A percentile compares a stretch with the other conserved stretches of the same genome.
Conservation (phyloP, 2,113 vertebrate genomes). For the Phyllostomus discolor region DNA sequence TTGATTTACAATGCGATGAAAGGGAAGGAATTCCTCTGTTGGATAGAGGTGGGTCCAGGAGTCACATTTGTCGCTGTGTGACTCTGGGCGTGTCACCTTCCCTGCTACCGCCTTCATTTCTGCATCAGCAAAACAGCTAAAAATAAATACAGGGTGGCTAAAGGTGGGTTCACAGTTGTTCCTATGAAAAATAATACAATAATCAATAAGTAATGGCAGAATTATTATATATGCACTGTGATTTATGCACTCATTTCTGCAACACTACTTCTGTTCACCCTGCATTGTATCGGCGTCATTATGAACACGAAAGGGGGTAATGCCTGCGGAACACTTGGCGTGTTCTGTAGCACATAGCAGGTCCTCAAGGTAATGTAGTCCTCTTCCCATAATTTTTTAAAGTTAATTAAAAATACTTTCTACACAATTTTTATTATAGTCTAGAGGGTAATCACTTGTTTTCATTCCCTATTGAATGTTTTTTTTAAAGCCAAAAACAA, state of each 20-base stretch:
- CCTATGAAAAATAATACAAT: neutral
- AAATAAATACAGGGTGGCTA: neutral
- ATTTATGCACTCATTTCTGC: neutral
- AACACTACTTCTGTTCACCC: neutral
- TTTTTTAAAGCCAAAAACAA: conserved; percentile 32
- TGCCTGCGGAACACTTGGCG: neutral
- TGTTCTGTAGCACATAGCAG: neutral
- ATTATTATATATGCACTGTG: neutral
- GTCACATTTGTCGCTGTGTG: neutral
- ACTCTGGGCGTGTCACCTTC: neutral
- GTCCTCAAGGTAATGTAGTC: neutral
- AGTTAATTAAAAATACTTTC: neutral
- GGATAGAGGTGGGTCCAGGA: neutral
- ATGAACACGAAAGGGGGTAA: neutral
- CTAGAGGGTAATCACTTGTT: neutral
- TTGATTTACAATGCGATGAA: neutral
- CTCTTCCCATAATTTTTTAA: neutral
- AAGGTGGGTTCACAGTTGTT: neutral
- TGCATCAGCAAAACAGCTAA: neutral
- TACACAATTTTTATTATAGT: neutral
- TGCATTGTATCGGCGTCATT: neutral
- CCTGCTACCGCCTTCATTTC: neutral
- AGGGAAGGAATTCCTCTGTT: neutral
- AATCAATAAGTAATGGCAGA: neutral
- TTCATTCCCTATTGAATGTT: neutral